Evolutionary conservation across 1,140 invertebrate species (phyloP), one percentile per base, ranked within the genome.

Genomic region (Aphidius ervi): DNA sequence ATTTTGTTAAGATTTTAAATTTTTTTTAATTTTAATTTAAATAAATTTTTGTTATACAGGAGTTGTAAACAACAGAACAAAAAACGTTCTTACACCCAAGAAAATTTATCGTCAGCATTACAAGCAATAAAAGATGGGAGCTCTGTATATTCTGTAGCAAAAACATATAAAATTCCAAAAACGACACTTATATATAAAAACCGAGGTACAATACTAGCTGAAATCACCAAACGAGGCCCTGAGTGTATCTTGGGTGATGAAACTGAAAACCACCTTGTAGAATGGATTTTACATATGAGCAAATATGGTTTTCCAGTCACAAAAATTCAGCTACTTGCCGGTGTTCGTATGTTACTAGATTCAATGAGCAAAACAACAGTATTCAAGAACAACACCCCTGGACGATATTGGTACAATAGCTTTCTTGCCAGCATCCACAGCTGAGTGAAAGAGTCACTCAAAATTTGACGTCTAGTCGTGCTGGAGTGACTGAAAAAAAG

Each of bases 291-390:
- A 58, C 49, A 60, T 10, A 68, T 75, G 59, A 66, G 63, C 52
- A 61, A 71, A 60, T 57, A 59, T 52, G 72, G 71, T 42, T 71
- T 77, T 64, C 73, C 76, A 37, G 48, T 72, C 23, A 73, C 69
- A 39, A 70, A 69, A 68, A 63, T 71, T 39, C 42, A 67, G 50
- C 58, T 79, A 31, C 39, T 69, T 4, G 64, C 72, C 56, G 74
- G 69, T 65, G 71, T 75, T 20, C 52, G 70, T 64, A 57, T 67
- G 54, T 66, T 74, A 46, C 61, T 76, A 39, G 62, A 62, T 8
- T 59, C 67, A 53, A 9, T 70, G 59, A 68, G 70, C 31, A 67
- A 56, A 55, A 23, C 58, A 45, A 72, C 63, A 46, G 65, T 65
- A 42, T 75, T 77, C 50, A 69, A 41, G 31, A 64, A 73, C 62